These are phyloP conservation scores for Dynastes tityus DNA, from an alignment of 2,888 invertebrate species.

Conservation along the genomic window DNA sequence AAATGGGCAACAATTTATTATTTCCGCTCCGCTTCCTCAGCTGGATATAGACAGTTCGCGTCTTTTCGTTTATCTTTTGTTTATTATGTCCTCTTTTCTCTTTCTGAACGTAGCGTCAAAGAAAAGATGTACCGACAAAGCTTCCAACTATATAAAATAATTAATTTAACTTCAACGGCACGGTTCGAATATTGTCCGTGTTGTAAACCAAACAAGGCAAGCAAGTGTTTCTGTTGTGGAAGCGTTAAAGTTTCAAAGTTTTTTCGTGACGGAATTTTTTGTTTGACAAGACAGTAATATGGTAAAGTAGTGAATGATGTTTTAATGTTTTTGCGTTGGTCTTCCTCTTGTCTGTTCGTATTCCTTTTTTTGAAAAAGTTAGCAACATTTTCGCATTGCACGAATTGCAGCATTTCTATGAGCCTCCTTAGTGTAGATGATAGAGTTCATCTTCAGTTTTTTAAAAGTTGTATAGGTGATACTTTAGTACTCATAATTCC, in stretches of 20 bases:
- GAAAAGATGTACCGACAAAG: background rate
- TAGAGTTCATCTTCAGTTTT: too few species aligned
- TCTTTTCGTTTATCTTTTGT: slow-evolving; percentile 9
- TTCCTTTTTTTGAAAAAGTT: too few species aligned
- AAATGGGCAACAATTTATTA: slow-evolving; percentile 2
- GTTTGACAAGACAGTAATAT: background rate
- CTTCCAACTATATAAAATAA: background rate
- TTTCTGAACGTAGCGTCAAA: background rate
- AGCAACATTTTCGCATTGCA: too few species aligned
- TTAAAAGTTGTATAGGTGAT: too few species aligned
- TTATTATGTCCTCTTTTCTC: background rate
- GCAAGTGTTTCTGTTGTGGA: background rate
- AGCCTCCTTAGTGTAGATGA: too few species aligned
- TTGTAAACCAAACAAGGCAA: background rate
- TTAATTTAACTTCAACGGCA: slow-evolving; percentile 31
- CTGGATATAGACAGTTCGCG: background rate
- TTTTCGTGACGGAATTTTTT: background rate
- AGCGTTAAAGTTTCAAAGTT: background rate
- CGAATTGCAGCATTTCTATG: too few species aligned
- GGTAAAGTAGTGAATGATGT: too few species aligned
- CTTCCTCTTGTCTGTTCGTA: too few species aligned
- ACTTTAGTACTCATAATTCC: too few species aligned
- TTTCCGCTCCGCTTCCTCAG: background rate
- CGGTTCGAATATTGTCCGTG: background rate
- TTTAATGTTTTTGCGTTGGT: too few species aligned